Percentiles rank a stretch among this genome's conserved stretches.
phyloP scores from a whole-genome alignment of 1,140 invertebrate genomes.

The Cephus cinctus region DNA sequence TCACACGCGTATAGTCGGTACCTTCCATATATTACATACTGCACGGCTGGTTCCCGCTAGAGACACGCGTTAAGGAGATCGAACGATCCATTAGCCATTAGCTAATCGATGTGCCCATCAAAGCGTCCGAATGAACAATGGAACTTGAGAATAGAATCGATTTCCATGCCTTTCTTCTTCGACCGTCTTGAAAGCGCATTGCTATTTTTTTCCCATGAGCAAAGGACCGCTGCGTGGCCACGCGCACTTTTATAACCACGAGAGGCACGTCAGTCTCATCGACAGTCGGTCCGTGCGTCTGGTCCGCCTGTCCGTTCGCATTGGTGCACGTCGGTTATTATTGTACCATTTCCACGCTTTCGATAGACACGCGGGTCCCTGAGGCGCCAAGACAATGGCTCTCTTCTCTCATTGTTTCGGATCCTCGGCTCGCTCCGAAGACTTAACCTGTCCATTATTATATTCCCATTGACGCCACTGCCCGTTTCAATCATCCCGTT shows the following conservation, averaged over 20 bases:
- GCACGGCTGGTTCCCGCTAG: too few relatives aligned
- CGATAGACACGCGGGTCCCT: slow-evolving; percentile 15
- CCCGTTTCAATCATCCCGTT: too few relatives aligned
- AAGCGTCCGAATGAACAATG: slow-evolving; percentile 34
- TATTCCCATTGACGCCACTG: slow-evolving; percentile 18
- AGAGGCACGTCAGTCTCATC: not conserved
- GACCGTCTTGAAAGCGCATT: slow-evolving; percentile 4
- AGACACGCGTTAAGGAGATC: slow-evolving; percentile 11
- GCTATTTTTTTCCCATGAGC: slow-evolving; percentile 7
- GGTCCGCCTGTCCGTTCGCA: too few relatives aligned
- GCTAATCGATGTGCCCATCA: slow-evolving; percentile 32
- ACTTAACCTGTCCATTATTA: slow-evolving; percentile 32
- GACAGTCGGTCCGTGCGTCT: too few relatives aligned
- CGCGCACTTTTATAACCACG: slow-evolving; percentile 1
- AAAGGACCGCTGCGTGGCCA: not conserved
- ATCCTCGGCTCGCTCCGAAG: slow-evolving; percentile 30
- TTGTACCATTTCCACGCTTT: slow-evolving; percentile 13
- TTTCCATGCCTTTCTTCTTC: slow-evolving; percentile 28
- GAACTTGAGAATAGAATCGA: slow-evolving; percentile 26
- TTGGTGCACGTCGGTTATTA: too few relatives aligned
- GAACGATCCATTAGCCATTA: slow-evolving; percentile 41
- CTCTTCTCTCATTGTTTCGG: slow-evolving; percentile 29
- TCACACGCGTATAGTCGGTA: too few relatives aligned
- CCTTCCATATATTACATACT: too few relatives aligned
- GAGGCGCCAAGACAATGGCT: slow-evolving; percentile 24